Conservation (phyloP, 2,113 vertebrate species). For the Tragelaphus strepsiceros region DNA sequence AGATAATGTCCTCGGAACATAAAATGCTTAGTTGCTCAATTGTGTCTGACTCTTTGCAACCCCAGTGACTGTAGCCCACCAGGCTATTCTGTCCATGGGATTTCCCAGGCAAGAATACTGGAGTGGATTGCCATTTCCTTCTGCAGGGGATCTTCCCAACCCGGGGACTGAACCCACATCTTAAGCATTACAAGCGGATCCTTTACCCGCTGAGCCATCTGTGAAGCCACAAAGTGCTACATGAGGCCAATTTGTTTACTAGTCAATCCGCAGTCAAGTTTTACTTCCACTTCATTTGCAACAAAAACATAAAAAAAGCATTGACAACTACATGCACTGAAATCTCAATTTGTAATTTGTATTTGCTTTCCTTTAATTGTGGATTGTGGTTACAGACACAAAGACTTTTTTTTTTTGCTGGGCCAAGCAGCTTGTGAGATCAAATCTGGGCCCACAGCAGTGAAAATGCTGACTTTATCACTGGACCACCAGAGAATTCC, state of each 20-base stretch:
- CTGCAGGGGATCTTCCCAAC: background rate
- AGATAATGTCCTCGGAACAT: background rate
- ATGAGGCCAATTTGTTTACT: background rate
- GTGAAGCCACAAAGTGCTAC: background rate
- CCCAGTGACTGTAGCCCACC: background rate
- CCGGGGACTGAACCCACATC: background rate
- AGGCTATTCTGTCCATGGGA: background rate
- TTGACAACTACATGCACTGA: background rate
- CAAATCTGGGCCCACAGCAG: background rate
- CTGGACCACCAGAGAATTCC: background rate
- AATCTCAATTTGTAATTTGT: background rate
- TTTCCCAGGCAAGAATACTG: background rate
- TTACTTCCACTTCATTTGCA: background rate
- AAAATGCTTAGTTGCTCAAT: background rate
- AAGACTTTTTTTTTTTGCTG: background rate
- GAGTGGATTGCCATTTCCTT: background rate
- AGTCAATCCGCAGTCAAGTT: background rate
- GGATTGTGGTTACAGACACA: background rate
- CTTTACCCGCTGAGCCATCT: background rate
- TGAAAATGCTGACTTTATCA: background rate
- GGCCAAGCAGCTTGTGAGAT: background rate
- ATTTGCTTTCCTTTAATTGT: background rate
- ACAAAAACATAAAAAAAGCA: background rate
- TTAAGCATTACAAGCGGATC: background rate
- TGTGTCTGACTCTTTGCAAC: rapidly evolving